Evolutionary conservation across 1,140 invertebrate genomes (phyloP).

Genomic region (Pseudoatta argentina): DNA sequence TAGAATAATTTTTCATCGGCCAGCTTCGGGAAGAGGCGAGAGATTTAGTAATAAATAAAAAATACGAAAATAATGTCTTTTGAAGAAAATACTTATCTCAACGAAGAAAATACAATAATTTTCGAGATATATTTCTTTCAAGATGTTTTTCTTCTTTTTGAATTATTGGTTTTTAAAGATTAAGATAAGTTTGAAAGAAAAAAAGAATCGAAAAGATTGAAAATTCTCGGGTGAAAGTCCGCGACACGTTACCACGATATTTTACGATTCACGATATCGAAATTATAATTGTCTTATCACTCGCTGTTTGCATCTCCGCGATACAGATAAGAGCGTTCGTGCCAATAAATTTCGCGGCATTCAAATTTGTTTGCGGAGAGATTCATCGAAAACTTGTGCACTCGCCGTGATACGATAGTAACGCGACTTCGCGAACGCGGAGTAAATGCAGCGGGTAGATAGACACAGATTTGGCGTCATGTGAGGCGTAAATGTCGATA

Average conservation of each 20-base stretch:
- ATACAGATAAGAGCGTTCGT: slow-evolving; percentile 43
- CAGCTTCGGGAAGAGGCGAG: background rate
- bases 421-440: background rate
- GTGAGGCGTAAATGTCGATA: slow-evolving; percentile 46
- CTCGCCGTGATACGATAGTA: background rate
- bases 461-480: slow-evolving; percentile 40
- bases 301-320: slow-evolving; percentile 1
- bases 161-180: slow-evolving; percentile 14
- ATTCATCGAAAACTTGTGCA: slow-evolving; percentile 14
- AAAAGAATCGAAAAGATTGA: background rate
- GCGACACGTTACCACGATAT: background rate
- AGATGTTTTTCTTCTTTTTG: background rate
- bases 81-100: background rate
- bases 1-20: background rate
- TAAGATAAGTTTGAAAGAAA: background rate
- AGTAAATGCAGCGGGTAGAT: slow-evolving; percentile 46
- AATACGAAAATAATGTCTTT: background rate
- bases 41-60: background rate
- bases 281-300: slow-evolving; percentile 43
- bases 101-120: background rate
- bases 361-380: slow-evolving; percentile 26
- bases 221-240: background rate
- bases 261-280: slow-evolving; percentile 1
- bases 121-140: background rate
- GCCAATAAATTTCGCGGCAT: slow-evolving; percentile 25